Evolutionary conservation across 2,113 vertebrate genomes (phyloP), one percentile per base, ranked within the genome.

Genomic region (Hystrix cristata): DNA sequence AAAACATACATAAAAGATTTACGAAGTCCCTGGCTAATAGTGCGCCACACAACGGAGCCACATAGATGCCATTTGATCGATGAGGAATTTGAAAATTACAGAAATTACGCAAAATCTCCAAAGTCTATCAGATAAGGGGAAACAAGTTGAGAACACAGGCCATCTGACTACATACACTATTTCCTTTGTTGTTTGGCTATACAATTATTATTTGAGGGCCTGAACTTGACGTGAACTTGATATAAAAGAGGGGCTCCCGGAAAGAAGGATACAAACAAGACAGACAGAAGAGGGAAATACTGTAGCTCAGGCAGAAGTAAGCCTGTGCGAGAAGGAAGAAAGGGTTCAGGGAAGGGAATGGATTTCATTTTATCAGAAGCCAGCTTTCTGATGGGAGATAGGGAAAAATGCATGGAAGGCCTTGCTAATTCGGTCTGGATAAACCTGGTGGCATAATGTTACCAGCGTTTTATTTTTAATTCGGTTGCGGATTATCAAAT

Each of bases 21-120:
- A 90, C 80, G 57, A 69, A 87, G 34, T 34, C 27, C 38, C 69
- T 59, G 83, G n/a, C 13, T 48, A 12, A 34, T 0, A 55, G 67
- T 12, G 34, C 8, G 87, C 31, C 19, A 64, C 25, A 78, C 21
- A 60, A 38, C 43, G n/a, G 29, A 18, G 14, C 81, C n/a, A 18
- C 25, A 81, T 9, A 67, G 57, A 48, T 84, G 10, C 7, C 31
- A 60, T 80, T 96, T 88, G 69, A 51, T 21, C 71, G 25, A 83
- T 86, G 21, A 81, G 74, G 29, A 79, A 71, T n/a, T 19, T 94
- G 59, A 95, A 7, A 94, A 85, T 78, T 43, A 84, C 57, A 94
- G 65, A 89, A 57, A 93, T 80, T 71, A 79, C 65, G 15, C 43
- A 48, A 71, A 93, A 65, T 65, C 53, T 83, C 38, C 89, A 53